phyloP scores from a whole-genome alignment of 2,113 vertebrate genomes.

The Limanda limanda region DNA sequence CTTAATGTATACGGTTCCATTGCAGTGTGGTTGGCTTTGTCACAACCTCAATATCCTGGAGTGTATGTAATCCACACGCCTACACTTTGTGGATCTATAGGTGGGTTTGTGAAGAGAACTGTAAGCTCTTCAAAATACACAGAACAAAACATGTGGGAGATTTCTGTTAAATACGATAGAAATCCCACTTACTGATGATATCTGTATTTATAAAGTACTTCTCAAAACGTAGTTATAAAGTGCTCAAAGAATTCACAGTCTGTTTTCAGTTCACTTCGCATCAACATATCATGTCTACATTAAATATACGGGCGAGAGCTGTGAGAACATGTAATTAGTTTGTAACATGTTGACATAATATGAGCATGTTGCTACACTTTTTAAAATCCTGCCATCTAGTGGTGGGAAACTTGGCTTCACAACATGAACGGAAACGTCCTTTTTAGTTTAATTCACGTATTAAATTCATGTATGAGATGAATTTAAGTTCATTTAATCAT shows the following conservation, averaged over 20 bases:
- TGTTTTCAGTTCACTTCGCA: constrained; percentile 12
- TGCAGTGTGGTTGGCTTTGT: constrained; percentile 7
- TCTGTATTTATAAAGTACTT: too few species aligned
- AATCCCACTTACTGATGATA: too few species aligned
- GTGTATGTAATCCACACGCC: constrained; percentile 37
- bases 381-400: constrained; percentile 69
- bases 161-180: too few species aligned
- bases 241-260: neutral
- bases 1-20: constrained; percentile 44
- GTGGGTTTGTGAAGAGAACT: neutral
- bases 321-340: constrained; percentile 10
- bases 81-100: neutral
- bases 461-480: neutral
- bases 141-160: too few species aligned
- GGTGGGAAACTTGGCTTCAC: constrained; percentile 25
- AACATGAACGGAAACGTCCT: neutral
- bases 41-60: constrained; percentile 55
- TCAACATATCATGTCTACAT: constrained; percentile 7
- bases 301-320: constrained; percentile 13
- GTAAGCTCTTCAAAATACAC: too few species aligned
- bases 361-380: neutral
- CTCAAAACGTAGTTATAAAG: too few species aligned
- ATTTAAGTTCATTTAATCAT: constrained; percentile 18
- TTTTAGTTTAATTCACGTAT: neutral
- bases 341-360: neutral